Conservation (phyloP, 2,797 vertebrate genomes). For the Crenichthys baileyi region DNA sequence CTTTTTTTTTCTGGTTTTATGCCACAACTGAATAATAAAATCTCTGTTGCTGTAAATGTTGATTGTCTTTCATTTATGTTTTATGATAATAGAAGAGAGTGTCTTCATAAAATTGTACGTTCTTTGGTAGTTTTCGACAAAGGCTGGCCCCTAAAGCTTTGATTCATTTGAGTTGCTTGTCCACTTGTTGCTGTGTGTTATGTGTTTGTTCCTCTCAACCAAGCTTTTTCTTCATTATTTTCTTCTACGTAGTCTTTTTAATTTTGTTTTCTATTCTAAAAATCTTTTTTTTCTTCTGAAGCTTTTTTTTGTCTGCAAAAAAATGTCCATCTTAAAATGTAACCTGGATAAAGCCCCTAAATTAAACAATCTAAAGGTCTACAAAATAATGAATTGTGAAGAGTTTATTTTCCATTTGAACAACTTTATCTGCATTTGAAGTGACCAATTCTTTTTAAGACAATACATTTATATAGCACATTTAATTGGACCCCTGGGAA, state of each 20-base stretch:
- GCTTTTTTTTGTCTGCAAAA: slow-evolving; percentile 41
- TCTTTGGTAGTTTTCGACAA: slow-evolving; percentile 28
- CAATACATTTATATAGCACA: too few relatives aligned
- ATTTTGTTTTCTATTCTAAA: slow-evolving; percentile 29
- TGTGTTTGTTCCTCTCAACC: slow-evolving; percentile 52
- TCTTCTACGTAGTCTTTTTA: slow-evolving; percentile 35
- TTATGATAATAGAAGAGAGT: slow-evolving; percentile 5
- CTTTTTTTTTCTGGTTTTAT: neutral
- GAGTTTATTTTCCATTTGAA: neutral
- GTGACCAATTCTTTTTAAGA: too few relatives aligned
- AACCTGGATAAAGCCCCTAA: neutral
- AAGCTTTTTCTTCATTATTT: slow-evolving; percentile 42
- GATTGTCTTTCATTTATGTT: slow-evolving; percentile 19
- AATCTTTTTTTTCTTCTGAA: slow-evolving; percentile 16
- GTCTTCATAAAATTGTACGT: slow-evolving; percentile 3
- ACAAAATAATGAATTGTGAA: neutral
- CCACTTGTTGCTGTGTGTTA: slow-evolving; percentile 53
- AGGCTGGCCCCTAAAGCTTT: slow-evolving; percentile 55
- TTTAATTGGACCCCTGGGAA: too few relatives aligned
- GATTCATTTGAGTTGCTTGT: slow-evolving; percentile 63
- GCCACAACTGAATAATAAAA: neutral
- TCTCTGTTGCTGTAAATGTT: slow-evolving; percentile 11
- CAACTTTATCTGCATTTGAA: neutral
- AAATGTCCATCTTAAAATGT: slow-evolving; percentile 65
- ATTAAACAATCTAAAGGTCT: neutral